phyloP scores from a whole-genome alignment of 2,113 vertebrate genomes.

The Catharus bicknelli region DNA sequence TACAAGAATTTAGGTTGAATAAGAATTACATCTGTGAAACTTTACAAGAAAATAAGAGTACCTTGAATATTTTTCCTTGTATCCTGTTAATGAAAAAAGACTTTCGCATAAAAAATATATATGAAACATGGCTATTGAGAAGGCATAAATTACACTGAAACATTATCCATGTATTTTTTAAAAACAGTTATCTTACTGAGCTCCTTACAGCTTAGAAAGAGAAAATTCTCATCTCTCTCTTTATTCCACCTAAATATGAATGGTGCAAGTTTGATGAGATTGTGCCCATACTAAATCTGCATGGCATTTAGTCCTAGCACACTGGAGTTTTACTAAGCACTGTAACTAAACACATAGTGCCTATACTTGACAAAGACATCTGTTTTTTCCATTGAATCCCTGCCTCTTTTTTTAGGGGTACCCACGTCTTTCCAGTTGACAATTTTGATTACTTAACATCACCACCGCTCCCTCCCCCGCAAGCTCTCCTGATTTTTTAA shows the following conservation, averaged over 20 bases:
- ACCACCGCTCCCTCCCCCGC: rapidly evolving
- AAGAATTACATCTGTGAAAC: background rate
- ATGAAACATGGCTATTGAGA: background rate
- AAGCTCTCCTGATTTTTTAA: background rate
- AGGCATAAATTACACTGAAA: background rate
- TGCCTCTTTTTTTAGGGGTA: background rate
- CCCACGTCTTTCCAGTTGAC: background rate
- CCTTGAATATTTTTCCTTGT: background rate
- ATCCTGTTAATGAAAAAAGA: background rate
- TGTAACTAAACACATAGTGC: background rate
- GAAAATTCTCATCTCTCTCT: background rate
- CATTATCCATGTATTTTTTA: background rate
- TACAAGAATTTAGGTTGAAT: background rate
- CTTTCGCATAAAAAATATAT: background rate
- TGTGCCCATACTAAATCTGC: background rate
- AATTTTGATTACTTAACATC: background rate
- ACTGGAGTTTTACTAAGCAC: background rate
- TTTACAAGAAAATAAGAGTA: background rate
- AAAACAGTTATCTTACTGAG: background rate
- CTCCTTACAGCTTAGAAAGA: background rate
- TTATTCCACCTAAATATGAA: background rate
- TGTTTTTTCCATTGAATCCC: background rate
- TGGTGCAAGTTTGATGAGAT: background rate
- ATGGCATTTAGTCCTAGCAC: background rate
- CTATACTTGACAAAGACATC: background rate